Conservation (phyloP, 2,113 vertebrate species). For the Tamias sibiricus region DNA sequence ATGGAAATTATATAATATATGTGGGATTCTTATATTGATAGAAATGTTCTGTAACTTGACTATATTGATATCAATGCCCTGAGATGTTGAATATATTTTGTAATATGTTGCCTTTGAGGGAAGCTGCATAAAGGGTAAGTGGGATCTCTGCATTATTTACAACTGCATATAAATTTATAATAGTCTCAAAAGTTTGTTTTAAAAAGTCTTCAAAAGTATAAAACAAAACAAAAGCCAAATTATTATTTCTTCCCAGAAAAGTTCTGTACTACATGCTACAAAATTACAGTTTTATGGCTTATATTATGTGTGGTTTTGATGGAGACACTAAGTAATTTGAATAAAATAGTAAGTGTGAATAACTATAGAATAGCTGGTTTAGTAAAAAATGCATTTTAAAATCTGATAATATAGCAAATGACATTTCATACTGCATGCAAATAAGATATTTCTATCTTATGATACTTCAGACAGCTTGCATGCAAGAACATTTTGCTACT, state of each 20-base stretch:
- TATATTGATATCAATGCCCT: background rate
- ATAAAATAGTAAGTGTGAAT: background rate
- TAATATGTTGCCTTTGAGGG: background rate
- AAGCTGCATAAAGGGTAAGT: background rate
- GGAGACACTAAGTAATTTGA: conserved; percentile 24
- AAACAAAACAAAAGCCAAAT: conserved; percentile 37
- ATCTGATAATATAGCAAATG: background rate
- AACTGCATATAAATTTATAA: background rate
- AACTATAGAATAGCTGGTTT: background rate
- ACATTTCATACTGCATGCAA: background rate
- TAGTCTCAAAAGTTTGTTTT: conserved; percentile 10
- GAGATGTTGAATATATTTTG: background rate
- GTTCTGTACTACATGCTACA: background rate
- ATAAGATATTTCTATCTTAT: background rate
- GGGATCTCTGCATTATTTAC: background rate
- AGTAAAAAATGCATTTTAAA: conserved; percentile 57
- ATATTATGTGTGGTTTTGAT: conserved; percentile 18
- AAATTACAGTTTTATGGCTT: conserved; percentile 43
- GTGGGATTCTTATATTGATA: background rate
- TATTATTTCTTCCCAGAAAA: background rate
- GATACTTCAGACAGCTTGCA: conserved; percentile 49
- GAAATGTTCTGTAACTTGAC: background rate
- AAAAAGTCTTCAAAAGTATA: background rate
- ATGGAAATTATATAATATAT: background rate
- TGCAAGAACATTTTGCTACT: conserved; percentile 52